Percentiles rank a stretch among this genome's conserved stretches.
Conservation (phyloP, 1,140 invertebrate species). For the Coelopa frigida region DNA sequence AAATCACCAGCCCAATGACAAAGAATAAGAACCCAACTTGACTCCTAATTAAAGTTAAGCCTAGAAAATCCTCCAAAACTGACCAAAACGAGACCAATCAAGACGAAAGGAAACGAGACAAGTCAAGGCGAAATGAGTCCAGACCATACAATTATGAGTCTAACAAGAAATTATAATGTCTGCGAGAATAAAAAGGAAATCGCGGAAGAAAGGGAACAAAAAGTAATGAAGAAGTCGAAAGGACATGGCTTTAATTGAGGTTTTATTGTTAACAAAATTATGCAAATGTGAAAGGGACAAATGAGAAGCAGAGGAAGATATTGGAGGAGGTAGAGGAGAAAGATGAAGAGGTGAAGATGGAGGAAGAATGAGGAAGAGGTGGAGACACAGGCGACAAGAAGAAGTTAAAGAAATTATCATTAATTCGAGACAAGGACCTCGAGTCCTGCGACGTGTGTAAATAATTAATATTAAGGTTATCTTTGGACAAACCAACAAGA, state of each 20-base stretch:
- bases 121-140: too few relatives aligned
- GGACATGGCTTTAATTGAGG: slow-evolving; percentile 27
- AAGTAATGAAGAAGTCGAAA: slow-evolving; percentile 4
- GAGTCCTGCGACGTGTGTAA: not conserved
- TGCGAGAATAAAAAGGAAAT: slow-evolving; percentile 10
- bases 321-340: not conserved
- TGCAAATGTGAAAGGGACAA: slow-evolving; percentile 26
- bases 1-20: too few relatives aligned
- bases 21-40: too few relatives aligned
- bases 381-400: not conserved
- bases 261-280: slow-evolving; percentile 45
- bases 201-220: not conserved
- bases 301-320: not conserved
- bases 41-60: slow-evolving; percentile 44
- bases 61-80: slow-evolving; percentile 19
- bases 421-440: not conserved
- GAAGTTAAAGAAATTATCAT: slow-evolving; percentile 8
- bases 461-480: not conserved
- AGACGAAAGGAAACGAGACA: not conserved
- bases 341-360: too few relatives aligned
- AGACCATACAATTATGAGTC: slow-evolving; percentile 33
- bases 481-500: not conserved
- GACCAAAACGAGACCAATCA: slow-evolving; percentile 22
- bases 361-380: not conserved
- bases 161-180: slow-evolving; percentile 42